Base-by-base conservation (phyloP, 1,140 invertebrate species). In the Anoplolepis gracilipes region DNA sequence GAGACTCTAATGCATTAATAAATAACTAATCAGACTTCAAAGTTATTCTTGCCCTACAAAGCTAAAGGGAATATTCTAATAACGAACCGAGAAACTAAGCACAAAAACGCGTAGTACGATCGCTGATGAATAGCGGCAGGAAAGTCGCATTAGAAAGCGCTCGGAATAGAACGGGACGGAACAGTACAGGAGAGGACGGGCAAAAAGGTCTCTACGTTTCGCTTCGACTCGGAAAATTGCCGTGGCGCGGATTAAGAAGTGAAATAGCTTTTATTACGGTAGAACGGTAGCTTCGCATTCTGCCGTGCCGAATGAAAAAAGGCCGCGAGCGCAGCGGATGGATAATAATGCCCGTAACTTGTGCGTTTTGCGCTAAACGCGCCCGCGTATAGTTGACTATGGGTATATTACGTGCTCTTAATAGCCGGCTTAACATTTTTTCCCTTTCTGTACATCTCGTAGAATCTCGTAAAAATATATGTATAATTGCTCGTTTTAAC, bases 301-400 rank as follows among this genome's bases (percentile, higher is more conserved):
- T 42, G 77, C 77, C 76, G 39, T 72, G 85, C 67, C 70, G 79
- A 85, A 76, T 85, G 64, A 85, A 89, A 90, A 90, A 87, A 90
- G 88, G 59, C 64, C n/a, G 81, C 49, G 70, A 69, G 81, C 77
- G 64, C 62, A 42, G 33, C 85, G 85, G 88, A 87, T 85, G 88
- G 88, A 90, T 90, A 90, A 90, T 90, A 90, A 87, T 87, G 81
- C 85, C 75, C 75, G 81, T 90, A 90, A 90, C 85, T 90, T 85
- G 85, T 53, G 73, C 85, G 87, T 78, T 90, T 90, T 72, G 75
- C 73, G 88, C 77, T 87, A 85, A 90, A 90, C 76, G 89, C 73
- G 87, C 57, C 85, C 65, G 73, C 72, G 88, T 84, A 89, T 87
- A 72, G 84, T 86, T 89, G 89, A 89, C 88, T 89, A 90, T 79